These are phyloP conservation scores for Syngnathoides biaculeatus DNA, from an alignment of 2,113 vertebrate species.

Conservation along the genomic window DNA sequence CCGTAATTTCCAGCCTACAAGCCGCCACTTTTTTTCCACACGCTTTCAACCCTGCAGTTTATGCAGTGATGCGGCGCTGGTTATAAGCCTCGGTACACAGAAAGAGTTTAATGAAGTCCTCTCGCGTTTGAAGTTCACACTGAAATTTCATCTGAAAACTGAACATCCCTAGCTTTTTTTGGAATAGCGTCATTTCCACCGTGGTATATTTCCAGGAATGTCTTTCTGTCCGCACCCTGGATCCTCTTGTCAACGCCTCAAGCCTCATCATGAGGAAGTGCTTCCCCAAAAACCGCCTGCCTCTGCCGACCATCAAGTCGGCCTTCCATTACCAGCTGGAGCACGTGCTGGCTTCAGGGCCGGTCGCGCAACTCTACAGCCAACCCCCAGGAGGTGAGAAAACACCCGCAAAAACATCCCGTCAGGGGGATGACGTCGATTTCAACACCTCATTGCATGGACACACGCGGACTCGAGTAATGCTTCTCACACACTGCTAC, in stretches of 20 bases:
- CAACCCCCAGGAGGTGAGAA: constrained; percentile 86
- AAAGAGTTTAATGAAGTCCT: too few relatives aligned
- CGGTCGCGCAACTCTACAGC: constrained; percentile 87
- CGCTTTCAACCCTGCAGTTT: too few relatives aligned
- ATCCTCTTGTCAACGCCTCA: constrained; percentile 91
- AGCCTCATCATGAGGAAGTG: constrained; percentile 99
- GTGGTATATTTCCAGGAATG: constrained; percentile 78
- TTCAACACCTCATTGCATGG: background rate
- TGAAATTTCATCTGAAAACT: background rate
- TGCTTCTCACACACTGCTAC: constrained; percentile 40
- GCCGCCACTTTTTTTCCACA: too few relatives aligned
- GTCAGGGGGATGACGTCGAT: background rate
- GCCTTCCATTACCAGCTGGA: constrained; percentile 85
- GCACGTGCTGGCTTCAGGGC: constrained; percentile 80
- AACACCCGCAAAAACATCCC: background rate
- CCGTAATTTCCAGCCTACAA: too few relatives aligned
- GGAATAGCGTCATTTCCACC: background rate
- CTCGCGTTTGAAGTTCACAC: background rate
- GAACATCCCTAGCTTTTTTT: background rate
- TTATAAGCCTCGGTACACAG: too few relatives aligned
- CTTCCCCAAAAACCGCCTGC: constrained; percentile 97
- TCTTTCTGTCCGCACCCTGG: constrained; percentile 90
- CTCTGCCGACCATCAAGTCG: constrained; percentile 93
- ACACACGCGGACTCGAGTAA: constrained; percentile 5
- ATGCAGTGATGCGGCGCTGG: too few relatives aligned